These are phyloP conservation scores for Ascaphus truei DNA, from an alignment of 2,113 vertebrate species.

Conservation along the genomic window DNA sequence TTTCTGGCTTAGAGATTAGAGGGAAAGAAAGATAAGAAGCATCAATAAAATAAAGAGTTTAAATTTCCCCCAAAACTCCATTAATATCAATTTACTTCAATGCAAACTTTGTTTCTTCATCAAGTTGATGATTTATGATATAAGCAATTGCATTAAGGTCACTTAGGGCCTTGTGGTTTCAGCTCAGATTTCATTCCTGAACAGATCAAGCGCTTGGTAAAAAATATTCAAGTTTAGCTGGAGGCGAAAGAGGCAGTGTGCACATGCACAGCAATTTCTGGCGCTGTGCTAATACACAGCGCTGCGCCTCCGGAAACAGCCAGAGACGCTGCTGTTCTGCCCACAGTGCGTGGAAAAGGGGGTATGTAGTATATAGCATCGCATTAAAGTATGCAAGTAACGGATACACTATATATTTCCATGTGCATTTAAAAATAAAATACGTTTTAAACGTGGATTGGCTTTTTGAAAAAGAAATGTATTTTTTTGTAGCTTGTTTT, in stretches of 20 bases:
- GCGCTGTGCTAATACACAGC: constrained; percentile 40
- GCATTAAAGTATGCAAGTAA: no score
- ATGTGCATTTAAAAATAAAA: no score
- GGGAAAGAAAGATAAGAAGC: constrained; percentile 22
- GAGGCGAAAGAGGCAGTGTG: constrained; percentile 65
- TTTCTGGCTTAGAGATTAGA: no score
- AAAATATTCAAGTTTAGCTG: constrained; percentile 63
- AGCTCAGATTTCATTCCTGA: constrained; percentile 68
- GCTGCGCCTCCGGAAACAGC: constrained; percentile 55
- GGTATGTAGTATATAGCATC: no score
- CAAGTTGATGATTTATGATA: constrained; percentile 90
- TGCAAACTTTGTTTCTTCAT: constrained; percentile 74
- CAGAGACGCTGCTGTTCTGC: no score
- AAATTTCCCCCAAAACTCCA: constrained; percentile 57
- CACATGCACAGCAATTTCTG: constrained; percentile 68
- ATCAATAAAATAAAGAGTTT: constrained; percentile 50
- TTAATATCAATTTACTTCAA: constrained; percentile 77
- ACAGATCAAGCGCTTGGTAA: constrained; percentile 65
- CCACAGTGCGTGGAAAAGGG: no score
- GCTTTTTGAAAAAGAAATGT: no score
- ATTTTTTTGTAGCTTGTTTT: no score
- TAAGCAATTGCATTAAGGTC: constrained; percentile 84
- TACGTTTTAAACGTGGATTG: no score
- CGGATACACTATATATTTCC: no score
- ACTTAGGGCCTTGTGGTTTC: constrained; percentile 72